Evolutionary conservation across 2,888 invertebrate species (phyloP).

Genomic region (Hypercompe scribonia): DNA sequence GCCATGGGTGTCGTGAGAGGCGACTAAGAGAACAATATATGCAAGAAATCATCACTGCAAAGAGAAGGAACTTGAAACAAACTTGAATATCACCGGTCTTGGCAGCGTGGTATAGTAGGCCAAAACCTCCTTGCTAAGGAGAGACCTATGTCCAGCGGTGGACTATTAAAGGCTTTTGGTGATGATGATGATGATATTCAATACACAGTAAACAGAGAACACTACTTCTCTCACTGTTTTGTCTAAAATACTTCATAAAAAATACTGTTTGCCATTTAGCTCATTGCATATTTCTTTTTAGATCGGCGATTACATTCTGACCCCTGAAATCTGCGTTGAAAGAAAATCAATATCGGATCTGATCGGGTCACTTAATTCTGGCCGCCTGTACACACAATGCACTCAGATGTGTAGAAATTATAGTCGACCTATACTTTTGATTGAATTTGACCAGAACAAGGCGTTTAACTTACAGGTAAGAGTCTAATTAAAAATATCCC

Average conservation of each 20-base stretch:
- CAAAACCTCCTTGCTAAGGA: too few species aligned
- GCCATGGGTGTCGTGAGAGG: too few species aligned
- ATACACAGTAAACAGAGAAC: too few species aligned
- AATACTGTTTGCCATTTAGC: not conserved
- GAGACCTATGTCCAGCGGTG: too few species aligned
- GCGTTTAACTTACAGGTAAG: conserved; percentile 94
- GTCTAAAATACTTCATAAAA: not conserved
- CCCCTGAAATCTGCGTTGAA: conserved; percentile 98
- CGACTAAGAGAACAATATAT: too few species aligned
- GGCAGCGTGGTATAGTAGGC: too few species aligned
- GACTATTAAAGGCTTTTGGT: too few species aligned
- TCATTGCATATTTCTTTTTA: conserved; percentile 60
- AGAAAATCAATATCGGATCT: conserved; percentile 98
- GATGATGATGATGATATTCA: too few species aligned
- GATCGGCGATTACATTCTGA: conserved; percentile 99
- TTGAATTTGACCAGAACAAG: conserved; percentile 98
- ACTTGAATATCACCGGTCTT: too few species aligned
- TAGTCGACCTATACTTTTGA: conserved; percentile 94
- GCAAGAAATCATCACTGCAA: too few species aligned
- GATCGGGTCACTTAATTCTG: conserved; percentile 97
- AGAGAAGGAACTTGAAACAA: too few species aligned
- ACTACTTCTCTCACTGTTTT: too few species aligned
- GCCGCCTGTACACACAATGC: conserved; percentile 97
- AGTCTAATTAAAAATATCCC: conserved; percentile 29
- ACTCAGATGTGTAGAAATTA: conserved; percentile 97